A percentile compares a stretch with the other conserved stretches of the same genome.
Evolutionary conservation across 2,113 vertebrate genomes (phyloP).

Genomic region (Nestor notabilis): DNA sequence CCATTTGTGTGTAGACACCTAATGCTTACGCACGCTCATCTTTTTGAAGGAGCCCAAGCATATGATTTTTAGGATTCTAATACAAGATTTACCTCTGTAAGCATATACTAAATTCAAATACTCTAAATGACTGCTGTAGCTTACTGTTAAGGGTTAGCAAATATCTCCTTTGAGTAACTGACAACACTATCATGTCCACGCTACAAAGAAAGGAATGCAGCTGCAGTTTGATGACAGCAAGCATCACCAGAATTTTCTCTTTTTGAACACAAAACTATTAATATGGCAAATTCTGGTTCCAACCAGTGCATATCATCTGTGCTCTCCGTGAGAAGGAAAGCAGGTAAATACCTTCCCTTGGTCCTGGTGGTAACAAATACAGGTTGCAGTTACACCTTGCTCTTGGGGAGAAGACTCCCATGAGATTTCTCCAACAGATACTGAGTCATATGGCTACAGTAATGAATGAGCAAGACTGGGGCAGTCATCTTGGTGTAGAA

Average conservation of each 20-base stretch:
- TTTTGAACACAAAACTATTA: not conserved
- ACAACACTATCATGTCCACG: accelerated
- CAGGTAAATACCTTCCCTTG: not conserved
- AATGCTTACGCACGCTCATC: accelerated
- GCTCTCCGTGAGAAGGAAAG: not conserved
- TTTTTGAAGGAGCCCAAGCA: not conserved
- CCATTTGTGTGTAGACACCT: not conserved
- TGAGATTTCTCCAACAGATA: not conserved
- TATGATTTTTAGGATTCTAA: not conserved
- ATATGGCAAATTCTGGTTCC: not conserved
- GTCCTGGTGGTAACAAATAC: not conserved
- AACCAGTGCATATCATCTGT: too few species aligned
- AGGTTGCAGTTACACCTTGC: not conserved
- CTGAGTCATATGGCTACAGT: not conserved
- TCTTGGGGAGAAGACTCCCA: not conserved
- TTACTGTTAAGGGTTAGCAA: not conserved
- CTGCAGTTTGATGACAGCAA: not conserved
- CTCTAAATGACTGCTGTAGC: not conserved
- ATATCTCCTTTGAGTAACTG: not conserved
- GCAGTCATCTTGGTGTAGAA: not conserved
- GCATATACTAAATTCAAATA: not conserved
- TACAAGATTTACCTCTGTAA: not conserved
- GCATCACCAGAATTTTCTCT: not conserved
- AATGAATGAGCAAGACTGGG: not conserved
- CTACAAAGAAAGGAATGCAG: not conserved